Evolutionary conservation across 2,113 vertebrate species (phyloP).

Genomic region (Toxotes jaculatrix): DNA sequence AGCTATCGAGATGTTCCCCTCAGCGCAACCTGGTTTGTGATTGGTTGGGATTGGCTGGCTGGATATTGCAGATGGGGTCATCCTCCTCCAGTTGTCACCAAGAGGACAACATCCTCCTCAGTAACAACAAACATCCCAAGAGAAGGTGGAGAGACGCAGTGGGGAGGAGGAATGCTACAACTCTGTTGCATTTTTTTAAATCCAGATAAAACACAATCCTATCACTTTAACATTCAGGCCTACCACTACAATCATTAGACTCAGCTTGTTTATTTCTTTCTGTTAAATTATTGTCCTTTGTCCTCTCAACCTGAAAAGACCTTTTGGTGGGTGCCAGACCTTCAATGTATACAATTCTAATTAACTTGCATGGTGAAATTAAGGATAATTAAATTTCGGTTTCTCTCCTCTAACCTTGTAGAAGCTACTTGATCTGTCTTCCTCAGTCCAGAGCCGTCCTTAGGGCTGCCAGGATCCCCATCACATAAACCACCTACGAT

Average conservation of each 20-base stretch:
- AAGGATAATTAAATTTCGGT: neutral
- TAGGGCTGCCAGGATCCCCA: slow-evolving; percentile 20
- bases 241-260: neutral
- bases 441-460: slow-evolving; percentile 15
- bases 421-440: slow-evolving; percentile 6
- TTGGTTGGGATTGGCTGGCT: slow-evolving; percentile 41
- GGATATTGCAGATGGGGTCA: slow-evolving; percentile 40
- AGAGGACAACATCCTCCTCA: slow-evolving; percentile 38
- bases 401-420: neutral
- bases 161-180: neutral
- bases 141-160: neutral
- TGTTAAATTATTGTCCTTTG: neutral
- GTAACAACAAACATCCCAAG: slow-evolving; percentile 24
- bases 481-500: slow-evolving; percentile 23
- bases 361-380: neutral
- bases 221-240: neutral
- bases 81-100: slow-evolving; percentile 52
- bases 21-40: slow-evolving; percentile 46
- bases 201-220: neutral
- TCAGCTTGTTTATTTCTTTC: neutral
- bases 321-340: neutral
- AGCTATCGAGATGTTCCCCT: slow-evolving; percentile 50
- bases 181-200: neutral
- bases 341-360: slow-evolving; percentile 6
- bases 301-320: neutral